Conservation (phyloP, 2,888 invertebrate species). For the Gastracanthus pulcherrimus region DNA sequence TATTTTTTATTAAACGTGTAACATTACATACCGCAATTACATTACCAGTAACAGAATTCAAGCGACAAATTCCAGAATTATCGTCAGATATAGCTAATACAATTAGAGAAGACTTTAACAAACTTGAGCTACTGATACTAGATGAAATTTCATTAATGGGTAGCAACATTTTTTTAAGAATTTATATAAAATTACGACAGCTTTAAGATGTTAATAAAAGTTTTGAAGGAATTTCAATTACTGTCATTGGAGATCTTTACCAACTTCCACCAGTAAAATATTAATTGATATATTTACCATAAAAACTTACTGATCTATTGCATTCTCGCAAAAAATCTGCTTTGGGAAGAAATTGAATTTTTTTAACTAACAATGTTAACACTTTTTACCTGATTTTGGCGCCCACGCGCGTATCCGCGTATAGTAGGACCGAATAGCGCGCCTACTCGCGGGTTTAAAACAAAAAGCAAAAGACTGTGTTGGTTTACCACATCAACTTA, state of each 20-base stretch:
- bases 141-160: slow-evolving; percentile 72
- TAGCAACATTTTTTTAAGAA: slow-evolving; percentile 60
- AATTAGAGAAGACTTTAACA: slow-evolving; percentile 35
- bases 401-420: no score
- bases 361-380: neutral
- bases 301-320: slow-evolving; percentile 41
- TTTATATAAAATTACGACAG: slow-evolving; percentile 62
- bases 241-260: slow-evolving; percentile 70
- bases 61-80: slow-evolving; percentile 41
- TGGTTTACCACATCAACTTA: no score
- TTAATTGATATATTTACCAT: slow-evolving; percentile 57
- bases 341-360: slow-evolving; percentile 2
- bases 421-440: no score
- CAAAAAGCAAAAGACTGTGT: no score
- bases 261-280: slow-evolving; percentile 69
- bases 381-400: no score
- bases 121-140: slow-evolving; percentile 66
- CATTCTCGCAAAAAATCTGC: slow-evolving; percentile 54
- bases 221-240: slow-evolving; percentile 61
- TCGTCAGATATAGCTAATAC: slow-evolving; percentile 52
- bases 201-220: slow-evolving; percentile 64
- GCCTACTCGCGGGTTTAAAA: no score
- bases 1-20: slow-evolving; percentile 62
- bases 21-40: slow-evolving; percentile 65
- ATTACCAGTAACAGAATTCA: slow-evolving; percentile 51